phyloP scores from a whole-genome alignment of 2,888 invertebrate species.

The Linnaemya vulpina region DNA sequence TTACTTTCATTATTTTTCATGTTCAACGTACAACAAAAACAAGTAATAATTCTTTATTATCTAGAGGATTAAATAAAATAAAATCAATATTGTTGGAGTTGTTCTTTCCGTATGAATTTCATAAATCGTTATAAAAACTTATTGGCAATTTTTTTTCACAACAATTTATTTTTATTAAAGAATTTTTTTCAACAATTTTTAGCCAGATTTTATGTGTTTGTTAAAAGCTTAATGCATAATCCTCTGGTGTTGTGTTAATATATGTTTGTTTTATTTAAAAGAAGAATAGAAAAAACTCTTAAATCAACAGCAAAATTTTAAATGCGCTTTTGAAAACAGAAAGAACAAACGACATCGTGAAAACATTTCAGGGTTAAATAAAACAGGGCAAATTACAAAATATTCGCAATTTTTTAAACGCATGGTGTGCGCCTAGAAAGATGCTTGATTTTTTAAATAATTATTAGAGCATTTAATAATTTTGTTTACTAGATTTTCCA shows the following conservation, averaged over 20 bases:
- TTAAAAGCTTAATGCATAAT: constrained; percentile 45
- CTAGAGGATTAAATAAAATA: constrained; percentile 41
- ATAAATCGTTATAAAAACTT: constrained; percentile 8
- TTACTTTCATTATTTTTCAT: constrained; percentile 40
- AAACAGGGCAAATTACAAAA: no score
- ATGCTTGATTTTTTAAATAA: no score
- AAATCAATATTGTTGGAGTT: constrained; percentile 47
- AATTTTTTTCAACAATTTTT: constrained; percentile 3
- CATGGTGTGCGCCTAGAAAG: no score
- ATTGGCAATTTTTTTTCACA: background rate
- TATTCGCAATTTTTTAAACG: no score
- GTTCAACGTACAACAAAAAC: constrained; percentile 23
- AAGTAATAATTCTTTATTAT: constrained; percentile 38
- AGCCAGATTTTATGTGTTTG: constrained; percentile 20
- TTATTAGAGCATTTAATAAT: no score
- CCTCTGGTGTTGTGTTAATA: constrained; percentile 53
- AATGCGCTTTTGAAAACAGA: background rate
- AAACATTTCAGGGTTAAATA: no score
- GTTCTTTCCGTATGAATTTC: background rate
- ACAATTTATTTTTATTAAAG: background rate
- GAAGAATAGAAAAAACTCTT: constrained; percentile 19
- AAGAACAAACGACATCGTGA: background rate
- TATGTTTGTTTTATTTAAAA: constrained; percentile 46
- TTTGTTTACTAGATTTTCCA: no score
- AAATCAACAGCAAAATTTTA: background rate